Conservation (phyloP, 1,140 invertebrate genomes). For the Drosophila equinoxialis region DNA sequence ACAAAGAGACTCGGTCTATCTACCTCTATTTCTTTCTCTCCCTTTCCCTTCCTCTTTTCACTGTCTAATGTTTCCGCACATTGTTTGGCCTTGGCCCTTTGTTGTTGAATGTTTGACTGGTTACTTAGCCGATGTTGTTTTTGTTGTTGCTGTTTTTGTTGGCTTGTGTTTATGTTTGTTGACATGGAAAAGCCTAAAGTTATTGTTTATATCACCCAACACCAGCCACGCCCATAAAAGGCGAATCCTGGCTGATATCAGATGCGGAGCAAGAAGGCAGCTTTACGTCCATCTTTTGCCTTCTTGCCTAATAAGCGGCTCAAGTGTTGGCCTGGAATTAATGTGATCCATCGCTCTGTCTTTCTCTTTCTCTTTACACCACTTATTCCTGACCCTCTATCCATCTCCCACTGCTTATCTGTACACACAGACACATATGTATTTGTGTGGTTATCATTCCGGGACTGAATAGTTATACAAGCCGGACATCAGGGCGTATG, state of each 20-base stretch:
- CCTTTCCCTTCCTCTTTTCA: background rate
- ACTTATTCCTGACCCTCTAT: background rate
- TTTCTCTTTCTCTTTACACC: background rate
- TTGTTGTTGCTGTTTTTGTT: background rate
- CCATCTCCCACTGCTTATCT: slow-evolving; percentile 5
- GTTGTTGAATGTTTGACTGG: slow-evolving; percentile 26
- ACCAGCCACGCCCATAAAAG: slow-evolving; percentile 37
- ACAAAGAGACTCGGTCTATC: background rate
- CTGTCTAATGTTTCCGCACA: slow-evolving; percentile 37
- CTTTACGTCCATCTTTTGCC: slow-evolving; percentile 65
- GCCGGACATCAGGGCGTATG: slow-evolving; percentile 44
- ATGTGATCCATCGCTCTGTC: slow-evolving; percentile 46
- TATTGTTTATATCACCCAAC: slow-evolving; percentile 64
- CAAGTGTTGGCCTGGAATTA: slow-evolving; percentile 75
- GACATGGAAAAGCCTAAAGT: slow-evolving; percentile 77
- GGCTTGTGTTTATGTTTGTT: slow-evolving; percentile 69
- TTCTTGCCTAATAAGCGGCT: slow-evolving; percentile 70
- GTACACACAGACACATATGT: slow-evolving; percentile 2
- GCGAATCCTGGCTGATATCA: no score
- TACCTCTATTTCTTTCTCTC: background rate
- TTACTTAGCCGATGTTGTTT: slow-evolving; percentile 43
- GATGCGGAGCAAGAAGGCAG: background rate
- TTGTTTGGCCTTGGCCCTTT: slow-evolving; percentile 52
- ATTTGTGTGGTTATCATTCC: slow-evolving; percentile 44
- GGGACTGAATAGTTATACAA: slow-evolving; percentile 48